These are phyloP conservation scores for Ophthalmolycus amberensis DNA, from an alignment of 2,113 vertebrate species.

Conservation along the genomic window DNA sequence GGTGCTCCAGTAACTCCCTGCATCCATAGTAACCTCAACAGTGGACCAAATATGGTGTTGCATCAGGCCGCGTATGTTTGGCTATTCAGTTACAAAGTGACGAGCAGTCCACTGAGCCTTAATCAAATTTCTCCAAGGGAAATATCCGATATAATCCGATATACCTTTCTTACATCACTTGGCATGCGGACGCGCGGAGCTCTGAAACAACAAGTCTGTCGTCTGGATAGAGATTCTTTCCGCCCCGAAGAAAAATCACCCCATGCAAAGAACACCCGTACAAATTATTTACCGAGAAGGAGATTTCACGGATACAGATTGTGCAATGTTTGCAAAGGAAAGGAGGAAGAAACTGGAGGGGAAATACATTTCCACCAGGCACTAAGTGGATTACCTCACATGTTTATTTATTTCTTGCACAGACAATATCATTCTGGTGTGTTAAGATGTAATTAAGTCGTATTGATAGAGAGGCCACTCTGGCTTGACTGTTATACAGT, in stretches of 20 bases:
- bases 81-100: slow-evolving; percentile 67
- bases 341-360: slow-evolving; percentile 25
- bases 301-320: slow-evolving; percentile 42
- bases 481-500: slow-evolving; percentile 17
- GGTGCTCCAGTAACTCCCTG: slow-evolving; percentile 26
- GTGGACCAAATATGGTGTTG: slow-evolving; percentile 68
- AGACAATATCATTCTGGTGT: slow-evolving; percentile 16
- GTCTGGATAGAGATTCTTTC: slow-evolving; percentile 22
- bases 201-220: slow-evolving; percentile 61
- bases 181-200: slow-evolving; percentile 35
- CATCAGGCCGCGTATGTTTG: slow-evolving; percentile 41
- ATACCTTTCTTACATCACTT: slow-evolving; percentile 68
- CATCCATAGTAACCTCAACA: slow-evolving; percentile 57
- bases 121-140: slow-evolving; percentile 66
- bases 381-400: slow-evolving; percentile 30
- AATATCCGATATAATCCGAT: slow-evolving; percentile 70
- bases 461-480: neutral
- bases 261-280: slow-evolving; percentile 33
- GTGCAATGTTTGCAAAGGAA: slow-evolving; percentile 59
- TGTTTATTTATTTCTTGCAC: neutral
- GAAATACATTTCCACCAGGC: slow-evolving; percentile 26
- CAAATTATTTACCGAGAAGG: slow-evolving; percentile 46
- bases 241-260: slow-evolving; percentile 52
- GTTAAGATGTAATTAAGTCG: slow-evolving; percentile 35
- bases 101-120: slow-evolving; percentile 40